phyloP scores from a whole-genome alignment of 2,113 vertebrate species.

The Corythornis cristatus region DNA sequence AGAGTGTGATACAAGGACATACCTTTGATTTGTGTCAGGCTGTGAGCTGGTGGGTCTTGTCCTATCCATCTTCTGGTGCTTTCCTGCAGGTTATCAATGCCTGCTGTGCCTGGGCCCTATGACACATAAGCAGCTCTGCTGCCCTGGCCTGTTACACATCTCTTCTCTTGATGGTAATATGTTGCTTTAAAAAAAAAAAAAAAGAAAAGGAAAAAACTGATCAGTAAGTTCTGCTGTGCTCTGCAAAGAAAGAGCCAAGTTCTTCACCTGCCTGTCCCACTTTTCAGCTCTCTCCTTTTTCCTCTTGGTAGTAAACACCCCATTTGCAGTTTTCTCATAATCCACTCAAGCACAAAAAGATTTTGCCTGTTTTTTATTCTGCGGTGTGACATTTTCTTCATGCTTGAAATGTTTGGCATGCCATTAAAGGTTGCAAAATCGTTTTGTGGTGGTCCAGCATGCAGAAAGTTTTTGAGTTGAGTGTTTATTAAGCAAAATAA shows the following conservation, averaged over 20 bases:
- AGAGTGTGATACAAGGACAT: neutral
- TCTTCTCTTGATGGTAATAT: neutral
- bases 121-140: neutral
- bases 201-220: neutral
- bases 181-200: neutral
- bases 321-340: slow-evolving; percentile 14
- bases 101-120: neutral
- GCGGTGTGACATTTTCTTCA: slow-evolving; percentile 14
- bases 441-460: neutral
- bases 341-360: slow-evolving; percentile 11
- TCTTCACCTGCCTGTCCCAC: neutral
- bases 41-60: neutral
- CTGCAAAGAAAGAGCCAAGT: neutral
- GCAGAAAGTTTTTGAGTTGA: slow-evolving; percentile 15
- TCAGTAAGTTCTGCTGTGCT: neutral
- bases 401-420: slow-evolving; percentile 23
- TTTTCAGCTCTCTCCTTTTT: neutral
- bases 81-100: neutral
- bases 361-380: slow-evolving; percentile 32
- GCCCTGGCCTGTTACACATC: neutral
- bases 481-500: slow-evolving; percentile 10
- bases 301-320: neutral
- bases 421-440: slow-evolving; percentile 14
- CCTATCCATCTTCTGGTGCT: neutral
- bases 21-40: neutral